phyloP scores from a whole-genome alignment of 64 coral and sea anemone genomes.

The Actinia tenebrosa region DNA sequence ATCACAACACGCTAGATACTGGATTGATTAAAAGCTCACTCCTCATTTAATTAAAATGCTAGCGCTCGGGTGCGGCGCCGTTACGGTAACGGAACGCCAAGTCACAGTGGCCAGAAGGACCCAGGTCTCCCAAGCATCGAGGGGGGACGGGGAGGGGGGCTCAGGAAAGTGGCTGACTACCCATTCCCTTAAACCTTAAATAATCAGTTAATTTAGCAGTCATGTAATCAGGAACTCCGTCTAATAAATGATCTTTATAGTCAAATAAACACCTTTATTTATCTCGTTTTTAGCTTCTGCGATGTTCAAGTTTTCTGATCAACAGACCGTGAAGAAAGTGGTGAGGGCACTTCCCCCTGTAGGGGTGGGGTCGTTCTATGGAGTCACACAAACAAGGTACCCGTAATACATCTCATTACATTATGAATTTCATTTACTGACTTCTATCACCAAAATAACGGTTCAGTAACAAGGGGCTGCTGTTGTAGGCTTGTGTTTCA shows the following conservation, averaged over 20 bases:
- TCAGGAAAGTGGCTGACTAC: too few species aligned
- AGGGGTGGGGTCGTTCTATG: conserved; percentile 84
- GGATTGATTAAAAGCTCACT: not conserved
- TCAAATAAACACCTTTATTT: not conserved
- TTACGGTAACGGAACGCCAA: not conserved
- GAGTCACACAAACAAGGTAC: conserved; percentile 87
- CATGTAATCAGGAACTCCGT: not conserved
- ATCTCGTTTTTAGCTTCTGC: conserved; percentile 50
- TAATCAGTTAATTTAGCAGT: too few species aligned
- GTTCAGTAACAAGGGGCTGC: too few species aligned
- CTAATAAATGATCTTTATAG: not conserved
- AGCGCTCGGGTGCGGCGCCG: not conserved
- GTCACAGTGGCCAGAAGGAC: not conserved
- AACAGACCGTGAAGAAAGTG: conserved; percentile 80
- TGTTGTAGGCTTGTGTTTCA: too few species aligned
- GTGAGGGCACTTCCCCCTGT: conserved; percentile 77
- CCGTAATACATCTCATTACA: too few species aligned
- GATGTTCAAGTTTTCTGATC: conserved; percentile 90
- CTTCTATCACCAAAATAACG: too few species aligned
- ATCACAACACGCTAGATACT: not conserved
- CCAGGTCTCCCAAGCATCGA: too few species aligned
- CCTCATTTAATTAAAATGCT: not conserved
- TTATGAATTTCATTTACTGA: too few species aligned
- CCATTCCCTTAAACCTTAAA: too few species aligned
- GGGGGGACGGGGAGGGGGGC: too few species aligned